These are phyloP conservation scores for Andrena marginata DNA, from an alignment of 2,888 invertebrate genomes.

Conservation along the genomic window DNA sequence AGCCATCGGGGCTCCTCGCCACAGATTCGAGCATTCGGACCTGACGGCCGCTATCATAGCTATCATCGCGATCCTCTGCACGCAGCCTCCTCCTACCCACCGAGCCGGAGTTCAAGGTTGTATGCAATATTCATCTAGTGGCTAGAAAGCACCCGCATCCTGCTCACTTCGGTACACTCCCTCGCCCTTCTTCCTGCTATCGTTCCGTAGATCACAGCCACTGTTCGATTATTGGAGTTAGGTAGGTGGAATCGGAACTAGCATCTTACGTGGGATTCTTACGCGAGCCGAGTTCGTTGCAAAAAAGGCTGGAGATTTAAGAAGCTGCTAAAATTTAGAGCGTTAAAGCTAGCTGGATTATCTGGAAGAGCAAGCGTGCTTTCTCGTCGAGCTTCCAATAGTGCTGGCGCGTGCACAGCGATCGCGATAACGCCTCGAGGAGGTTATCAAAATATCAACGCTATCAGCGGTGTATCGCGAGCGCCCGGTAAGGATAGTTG, in stretches of 20 bases:
- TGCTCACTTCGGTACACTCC: background rate
- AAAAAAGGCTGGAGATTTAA: too few relatives aligned
- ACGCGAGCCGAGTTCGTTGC: too few relatives aligned
- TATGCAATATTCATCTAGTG: background rate
- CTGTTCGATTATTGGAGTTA: too few relatives aligned
- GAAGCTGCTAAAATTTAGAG: too few relatives aligned
- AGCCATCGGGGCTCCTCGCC: conserved; percentile 93
- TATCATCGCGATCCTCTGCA: conserved; percentile 77
- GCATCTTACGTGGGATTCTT: too few relatives aligned
- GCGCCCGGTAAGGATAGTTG: background rate
- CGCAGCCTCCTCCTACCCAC: conserved; percentile 82
- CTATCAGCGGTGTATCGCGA: conserved; percentile 14
- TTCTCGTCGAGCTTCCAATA: conserved; percentile 3
- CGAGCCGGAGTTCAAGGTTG: conserved; percentile 80
- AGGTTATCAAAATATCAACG: conserved; percentile 1
- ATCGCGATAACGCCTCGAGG: conserved; percentile 10
- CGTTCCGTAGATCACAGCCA: background rate
- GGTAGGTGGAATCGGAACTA: too few relatives aligned
- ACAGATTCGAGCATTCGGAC: conserved; percentile 93
- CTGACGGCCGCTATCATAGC: conserved; percentile 88
- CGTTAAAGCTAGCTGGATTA: conserved; percentile 5
- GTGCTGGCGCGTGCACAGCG: background rate
- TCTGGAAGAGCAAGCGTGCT: background rate
- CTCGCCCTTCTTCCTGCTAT: background rate
- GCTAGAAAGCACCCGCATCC: background rate